Evolutionary conservation across 2,113 vertebrate species (phyloP).

Genomic region (Monopterus albus): DNA sequence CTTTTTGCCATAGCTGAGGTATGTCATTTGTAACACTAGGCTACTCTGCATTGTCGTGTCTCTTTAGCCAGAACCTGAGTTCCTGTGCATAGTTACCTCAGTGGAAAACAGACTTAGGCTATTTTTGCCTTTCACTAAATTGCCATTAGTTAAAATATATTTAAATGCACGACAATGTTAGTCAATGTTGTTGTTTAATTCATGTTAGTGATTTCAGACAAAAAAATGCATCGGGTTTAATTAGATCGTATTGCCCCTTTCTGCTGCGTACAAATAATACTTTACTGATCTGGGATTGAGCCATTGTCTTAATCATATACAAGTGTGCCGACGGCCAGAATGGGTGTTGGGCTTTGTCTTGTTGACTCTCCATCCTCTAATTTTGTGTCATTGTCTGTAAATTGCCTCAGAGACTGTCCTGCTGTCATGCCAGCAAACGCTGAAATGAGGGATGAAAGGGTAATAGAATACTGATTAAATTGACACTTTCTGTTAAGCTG

Average conservation of each 20-base stretch:
- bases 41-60: not conserved
- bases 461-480: slow-evolving; percentile 56
- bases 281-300: slow-evolving; percentile 3
- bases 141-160: not conserved
- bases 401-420: slow-evolving; percentile 53
- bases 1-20: not conserved
- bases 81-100: not conserved
- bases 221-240: too few relatives aligned
- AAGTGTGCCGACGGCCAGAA: not conserved
- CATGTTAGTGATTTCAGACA: too few relatives aligned
- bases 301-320: not conserved
- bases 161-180: too few relatives aligned
- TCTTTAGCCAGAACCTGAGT: not conserved
- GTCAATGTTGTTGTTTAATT: too few relatives aligned
- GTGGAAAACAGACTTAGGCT: not conserved
- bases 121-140: not conserved
- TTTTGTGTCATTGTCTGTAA: slow-evolving; percentile 54
- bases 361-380: slow-evolving; percentile 48
- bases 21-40: not conserved
- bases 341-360: slow-evolving; percentile 27
- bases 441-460: slow-evolving; percentile 44
- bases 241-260: not conserved
- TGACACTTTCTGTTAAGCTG: slow-evolving; percentile 49
- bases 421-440: slow-evolving; percentile 43
- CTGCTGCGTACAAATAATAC: not conserved